These are phyloP conservation scores for Troides helena DNA, from an alignment of 2,888 invertebrate species.

Conservation along the genomic window DNA sequence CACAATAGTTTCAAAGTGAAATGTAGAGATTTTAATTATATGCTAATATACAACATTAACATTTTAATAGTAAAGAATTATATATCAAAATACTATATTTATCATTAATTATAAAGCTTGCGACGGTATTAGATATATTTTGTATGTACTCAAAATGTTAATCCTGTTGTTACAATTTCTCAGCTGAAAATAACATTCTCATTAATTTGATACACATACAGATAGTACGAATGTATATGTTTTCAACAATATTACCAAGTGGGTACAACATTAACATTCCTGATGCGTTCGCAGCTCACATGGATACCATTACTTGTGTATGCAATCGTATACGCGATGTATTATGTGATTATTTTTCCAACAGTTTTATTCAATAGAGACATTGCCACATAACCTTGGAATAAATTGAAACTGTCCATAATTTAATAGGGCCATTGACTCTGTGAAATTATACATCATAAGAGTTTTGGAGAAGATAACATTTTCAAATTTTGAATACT, in stretches of 20 bases:
- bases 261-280: constrained; percentile 10
- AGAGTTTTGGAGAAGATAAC: neutral
- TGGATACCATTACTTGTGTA: constrained; percentile 11
- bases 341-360: constrained; percentile 17
- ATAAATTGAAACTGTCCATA: neutral
- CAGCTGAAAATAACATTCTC: neutral
- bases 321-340: constrained; percentile 1
- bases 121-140: too few species aligned
- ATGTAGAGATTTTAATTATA: too few species aligned
- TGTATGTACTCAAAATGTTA: too few species aligned
- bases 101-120: too few species aligned
- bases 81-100: too few species aligned
- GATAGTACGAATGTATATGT: neutral
- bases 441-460: neutral
- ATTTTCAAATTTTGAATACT: neutral
- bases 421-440: constrained; percentile 12
- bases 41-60: too few species aligned
- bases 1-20: too few species aligned
- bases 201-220: neutral
- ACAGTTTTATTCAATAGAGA: constrained; percentile 7
- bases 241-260: neutral
- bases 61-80: too few species aligned
- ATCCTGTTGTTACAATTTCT: too few species aligned
- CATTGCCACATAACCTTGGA: constrained; percentile 12
- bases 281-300: neutral